Base-by-base conservation (phyloP, 2,888 invertebrate genomes). In the Netelia virgata region DNA sequence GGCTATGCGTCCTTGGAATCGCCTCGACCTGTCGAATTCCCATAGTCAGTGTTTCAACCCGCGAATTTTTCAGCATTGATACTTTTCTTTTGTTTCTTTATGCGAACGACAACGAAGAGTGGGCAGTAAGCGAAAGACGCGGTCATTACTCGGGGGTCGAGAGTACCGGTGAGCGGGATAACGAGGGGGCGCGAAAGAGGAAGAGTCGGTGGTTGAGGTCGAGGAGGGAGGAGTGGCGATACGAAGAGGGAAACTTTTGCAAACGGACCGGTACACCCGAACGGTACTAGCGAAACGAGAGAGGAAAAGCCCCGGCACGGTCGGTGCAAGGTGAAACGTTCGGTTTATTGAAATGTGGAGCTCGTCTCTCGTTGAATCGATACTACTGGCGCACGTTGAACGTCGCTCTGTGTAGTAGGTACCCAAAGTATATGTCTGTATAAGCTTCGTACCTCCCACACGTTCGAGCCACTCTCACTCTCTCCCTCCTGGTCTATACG, bases 281-380 rank as follows among this genome's bases (percentile, higher is more conserved):
- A 69, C 69, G 53, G 50, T 16, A 47, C 61, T 36, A 41, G 72
- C 55, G 61, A 55, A 73, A 50, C 16, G 41, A 20, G 50, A 41
- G 43, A 64, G 77, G 69, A 78, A 81, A 84, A 77, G 66, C 77
- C 36, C 74, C 64, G 64, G 82, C 70, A 61, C 36, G 36, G 70
- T 23, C 43, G 68, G 68, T 76, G 80, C 66, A 76, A 78, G 84
- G 82, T 70, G 82, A 84, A 84, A 72, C 84, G 81, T 77, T 82
- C 69, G 81, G 84, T 90, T 91, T 91, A 91, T 91, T 91, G 91
- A 91, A 91, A 91, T 91, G 91, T 90, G 87, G 88, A 90, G 89
- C 88, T 90, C 90, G 90, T 90, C 89, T 84, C 84, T 88, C 89
- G 87, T 87, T 87, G 88, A 91, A 91, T 91, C 91, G 90, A 91